Percentiles rank a stretch among this genome's conserved stretches.
Conservation (phyloP, 2,797 vertebrate species). For the Micropoecilia bifurca region DNA sequence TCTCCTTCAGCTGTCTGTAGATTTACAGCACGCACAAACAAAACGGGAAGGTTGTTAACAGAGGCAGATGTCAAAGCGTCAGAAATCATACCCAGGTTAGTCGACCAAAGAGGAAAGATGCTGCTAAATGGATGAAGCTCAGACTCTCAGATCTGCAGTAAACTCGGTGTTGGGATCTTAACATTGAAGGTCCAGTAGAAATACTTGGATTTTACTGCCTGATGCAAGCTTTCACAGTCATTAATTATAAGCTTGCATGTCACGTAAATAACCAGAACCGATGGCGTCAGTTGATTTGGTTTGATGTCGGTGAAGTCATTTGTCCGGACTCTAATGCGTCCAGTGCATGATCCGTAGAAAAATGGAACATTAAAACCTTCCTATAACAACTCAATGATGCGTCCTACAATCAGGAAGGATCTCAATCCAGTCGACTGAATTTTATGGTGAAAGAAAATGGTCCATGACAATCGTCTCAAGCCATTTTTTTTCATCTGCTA, state of each 20-base stretch:
- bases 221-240: not conserved
- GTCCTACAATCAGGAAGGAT: not conserved
- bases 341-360: not conserved
- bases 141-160: not conserved
- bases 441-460: slow-evolving; percentile 3
- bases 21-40: not conserved
- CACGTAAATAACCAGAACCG: not conserved
- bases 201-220: not conserved
- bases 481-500: not conserved
- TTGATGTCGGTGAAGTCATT: not conserved
- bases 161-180: no score
- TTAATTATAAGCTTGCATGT: not conserved
- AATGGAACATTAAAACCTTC: not conserved
- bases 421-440: slow-evolving; percentile 2
- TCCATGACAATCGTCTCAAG: not conserved
- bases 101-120: not conserved
- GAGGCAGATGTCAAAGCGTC: not conserved
- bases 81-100: not conserved
- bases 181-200: not conserved
- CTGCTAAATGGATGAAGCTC: not conserved
- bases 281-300: not conserved
- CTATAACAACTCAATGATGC: not conserved
- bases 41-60: not conserved
- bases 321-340: not conserved
- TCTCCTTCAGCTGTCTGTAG: not conserved